These are phyloP conservation scores for Pogonophryne albipinna DNA, from an alignment of 2,797 vertebrate species.

Conservation along the genomic window DNA sequence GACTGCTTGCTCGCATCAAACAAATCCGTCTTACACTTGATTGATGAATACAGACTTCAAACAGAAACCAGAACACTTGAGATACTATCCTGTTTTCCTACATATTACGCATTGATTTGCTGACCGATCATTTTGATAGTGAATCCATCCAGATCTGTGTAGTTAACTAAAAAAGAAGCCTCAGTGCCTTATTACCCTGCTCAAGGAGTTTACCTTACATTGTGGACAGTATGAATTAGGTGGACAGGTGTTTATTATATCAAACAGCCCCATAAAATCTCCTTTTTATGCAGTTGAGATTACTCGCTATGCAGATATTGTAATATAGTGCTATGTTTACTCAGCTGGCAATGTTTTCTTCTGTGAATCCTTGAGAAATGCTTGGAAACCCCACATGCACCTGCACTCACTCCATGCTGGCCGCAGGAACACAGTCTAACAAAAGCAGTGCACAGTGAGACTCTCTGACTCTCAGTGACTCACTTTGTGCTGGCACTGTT, in stretches of 20 bases:
- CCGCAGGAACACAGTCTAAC: neutral
- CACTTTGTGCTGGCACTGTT: conserved; percentile 28
- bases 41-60: neutral
- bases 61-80: neutral
- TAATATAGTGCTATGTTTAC: neutral
- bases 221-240: neutral
- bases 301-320: neutral
- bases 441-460: conserved; percentile 17
- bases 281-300: no score
- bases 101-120: no score
- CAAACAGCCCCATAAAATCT: neutral
- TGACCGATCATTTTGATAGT: no score
- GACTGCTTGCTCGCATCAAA: neutral
- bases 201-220: neutral
- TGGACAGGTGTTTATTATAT: neutral
- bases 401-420: conserved; percentile 1
- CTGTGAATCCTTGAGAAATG: conserved; percentile 2
- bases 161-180: neutral
- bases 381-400: conserved; percentile 14
- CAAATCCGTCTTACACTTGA: neutral
- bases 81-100: neutral
- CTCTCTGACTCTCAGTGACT: conserved; percentile 32
- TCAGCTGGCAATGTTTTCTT: neutral
- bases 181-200: neutral
- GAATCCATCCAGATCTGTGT: neutral